Evolutionary conservation across 2,888 invertebrate species (phyloP).

Genomic region (Lottia gigantea): DNA sequence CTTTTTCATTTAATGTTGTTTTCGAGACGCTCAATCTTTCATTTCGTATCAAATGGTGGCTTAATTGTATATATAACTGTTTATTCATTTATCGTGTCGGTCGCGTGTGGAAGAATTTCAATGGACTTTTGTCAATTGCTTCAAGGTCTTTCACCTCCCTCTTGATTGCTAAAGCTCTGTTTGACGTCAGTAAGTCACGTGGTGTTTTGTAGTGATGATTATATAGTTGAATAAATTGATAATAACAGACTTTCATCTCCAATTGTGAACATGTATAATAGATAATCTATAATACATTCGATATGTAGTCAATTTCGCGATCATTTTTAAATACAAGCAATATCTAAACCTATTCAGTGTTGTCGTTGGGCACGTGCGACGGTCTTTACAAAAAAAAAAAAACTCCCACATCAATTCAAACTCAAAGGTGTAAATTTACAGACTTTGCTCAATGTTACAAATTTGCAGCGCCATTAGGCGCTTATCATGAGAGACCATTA

Average conservation of each 20-base stretch:
- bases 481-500: too few relatives aligned
- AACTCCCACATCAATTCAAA: too few relatives aligned
- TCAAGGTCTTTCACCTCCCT: constrained; percentile 2
- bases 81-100: not conserved
- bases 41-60: not conserved
- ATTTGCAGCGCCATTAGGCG: too few relatives aligned
- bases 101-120: constrained; percentile 7
- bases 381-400: too few relatives aligned
- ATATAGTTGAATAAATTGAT: not conserved
- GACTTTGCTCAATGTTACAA: too few relatives aligned
- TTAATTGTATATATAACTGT: constrained; percentile 1
- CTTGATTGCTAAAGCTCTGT: not conserved
- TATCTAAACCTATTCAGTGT: too few relatives aligned
- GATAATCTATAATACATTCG: too few relatives aligned
- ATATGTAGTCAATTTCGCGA: too few relatives aligned
- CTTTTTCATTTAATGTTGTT: not conserved
- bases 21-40: not conserved
- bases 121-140: constrained; percentile 10
- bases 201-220: not conserved
- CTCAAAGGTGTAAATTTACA: too few relatives aligned
- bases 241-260: not conserved
- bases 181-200: constrained; percentile 7
- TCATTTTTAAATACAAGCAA: too few relatives aligned
- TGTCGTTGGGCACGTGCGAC: too few relatives aligned
- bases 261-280: too few relatives aligned